phyloP scores from a whole-genome alignment of 1,140 invertebrate genomes.

The Arion vulgaris region DNA sequence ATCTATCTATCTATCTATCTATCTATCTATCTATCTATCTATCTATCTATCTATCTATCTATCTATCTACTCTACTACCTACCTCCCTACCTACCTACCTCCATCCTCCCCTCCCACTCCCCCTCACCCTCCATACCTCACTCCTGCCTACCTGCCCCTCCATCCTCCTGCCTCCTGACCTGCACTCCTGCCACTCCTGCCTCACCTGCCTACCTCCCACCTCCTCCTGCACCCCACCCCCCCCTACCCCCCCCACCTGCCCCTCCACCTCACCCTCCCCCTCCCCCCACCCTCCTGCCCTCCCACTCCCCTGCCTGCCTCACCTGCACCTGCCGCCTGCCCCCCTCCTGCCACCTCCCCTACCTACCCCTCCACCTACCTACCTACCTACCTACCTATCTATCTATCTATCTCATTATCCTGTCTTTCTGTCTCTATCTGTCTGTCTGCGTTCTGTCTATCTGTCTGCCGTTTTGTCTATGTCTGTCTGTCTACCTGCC shows the following conservation, averaged over 20 bases:
- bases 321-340: no score
- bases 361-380: no score
- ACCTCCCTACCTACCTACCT: background rate
- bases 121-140: background rate
- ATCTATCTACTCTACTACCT: background rate
- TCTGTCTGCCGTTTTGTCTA: background rate
- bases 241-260: no score
- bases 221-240: no score
- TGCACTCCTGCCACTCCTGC: background rate
- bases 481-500: background rate
- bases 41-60: constrained; percentile 25
- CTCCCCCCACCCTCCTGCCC: no score
- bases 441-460: background rate
- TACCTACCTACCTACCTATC: no score
- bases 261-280: no score
- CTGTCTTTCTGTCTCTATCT: no score
- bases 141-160: background rate
- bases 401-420: no score
- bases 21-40: constrained; percentile 28
- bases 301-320: no score
- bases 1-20: constrained; percentile 26
- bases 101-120: background rate
- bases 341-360: no score
- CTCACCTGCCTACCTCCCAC: no score
- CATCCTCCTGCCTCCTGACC: background rate